phyloP scores from a whole-genome alignment of 2,113 vertebrate species.

The Eurystomus gularis region DNA sequence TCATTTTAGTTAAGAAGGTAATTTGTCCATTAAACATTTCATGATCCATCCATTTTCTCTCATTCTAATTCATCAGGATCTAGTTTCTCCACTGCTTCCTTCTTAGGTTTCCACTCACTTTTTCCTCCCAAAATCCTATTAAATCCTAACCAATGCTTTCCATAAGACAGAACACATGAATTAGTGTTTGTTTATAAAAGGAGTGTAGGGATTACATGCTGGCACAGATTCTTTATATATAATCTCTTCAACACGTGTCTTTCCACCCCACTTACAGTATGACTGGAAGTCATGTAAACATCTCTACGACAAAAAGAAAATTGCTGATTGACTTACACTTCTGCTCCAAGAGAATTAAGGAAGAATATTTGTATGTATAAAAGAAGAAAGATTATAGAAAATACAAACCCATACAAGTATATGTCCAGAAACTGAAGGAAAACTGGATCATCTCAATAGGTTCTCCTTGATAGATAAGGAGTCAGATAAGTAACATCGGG shows the following conservation, averaged over 20 bases:
- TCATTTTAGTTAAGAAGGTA: not conserved
- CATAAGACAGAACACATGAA: not conserved
- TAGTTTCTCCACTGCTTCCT: not conserved
- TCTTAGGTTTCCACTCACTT: not conserved
- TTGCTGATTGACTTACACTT: not conserved
- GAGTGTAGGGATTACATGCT: not conserved
- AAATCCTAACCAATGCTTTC: not conserved
- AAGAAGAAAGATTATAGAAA: not conserved
- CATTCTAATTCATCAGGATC: not conserved
- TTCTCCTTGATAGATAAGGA: not conserved
- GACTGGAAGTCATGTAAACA: not conserved
- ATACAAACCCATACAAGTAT: not conserved
- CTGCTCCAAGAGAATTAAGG: not conserved
- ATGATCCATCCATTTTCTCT: not conserved
- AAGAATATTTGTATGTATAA: not conserved
- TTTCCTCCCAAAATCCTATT: not conserved
- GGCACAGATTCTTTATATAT: not conserved
- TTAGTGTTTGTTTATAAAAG: conserved; percentile 18
- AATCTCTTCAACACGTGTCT: conserved; percentile 34
- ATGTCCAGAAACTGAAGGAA: not conserved
- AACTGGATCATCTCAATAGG: not conserved
- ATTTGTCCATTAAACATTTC: not conserved
- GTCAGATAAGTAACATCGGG: not conserved
- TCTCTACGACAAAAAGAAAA: not conserved
- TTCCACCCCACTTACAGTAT: not conserved